A percentile compares a stretch with the other conserved stretches of the same genome.
Evolutionary conservation across 2,888 invertebrate genomes (phyloP).

Genomic region (Clostera curtula): DNA sequence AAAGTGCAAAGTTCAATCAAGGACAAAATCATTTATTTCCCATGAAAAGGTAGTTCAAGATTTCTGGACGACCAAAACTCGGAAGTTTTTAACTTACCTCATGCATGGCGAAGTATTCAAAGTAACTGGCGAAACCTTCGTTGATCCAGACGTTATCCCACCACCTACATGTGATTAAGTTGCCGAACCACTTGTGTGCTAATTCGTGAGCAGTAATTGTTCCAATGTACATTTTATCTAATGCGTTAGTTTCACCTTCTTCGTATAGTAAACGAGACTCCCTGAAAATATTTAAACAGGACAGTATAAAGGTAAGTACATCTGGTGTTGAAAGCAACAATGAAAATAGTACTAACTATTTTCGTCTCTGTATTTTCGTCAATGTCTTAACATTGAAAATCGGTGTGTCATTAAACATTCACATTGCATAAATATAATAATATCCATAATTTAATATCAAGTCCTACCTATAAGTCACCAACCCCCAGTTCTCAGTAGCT

Average conservation of each 20-base stretch:
- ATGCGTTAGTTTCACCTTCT: conserved; percentile 52
- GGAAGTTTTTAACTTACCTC: conserved; percentile 48
- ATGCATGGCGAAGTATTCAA: conserved; percentile 77
- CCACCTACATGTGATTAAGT: conserved; percentile 81
- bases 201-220: conserved; percentile 75
- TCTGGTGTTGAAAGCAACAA: neutral
- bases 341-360: no score
- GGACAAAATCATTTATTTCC: neutral
- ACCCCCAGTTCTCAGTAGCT: conserved; percentile 67
- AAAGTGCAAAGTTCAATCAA: no score
- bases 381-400: no score
- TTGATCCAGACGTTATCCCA: conserved; percentile 85
- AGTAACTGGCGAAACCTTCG: conserved; percentile 83
- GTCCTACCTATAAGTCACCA: conserved; percentile 59
- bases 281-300: conserved; percentile 25
- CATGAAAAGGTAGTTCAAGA: no score
- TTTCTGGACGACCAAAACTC: no score
- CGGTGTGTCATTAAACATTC: no score
- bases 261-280: conserved; percentile 59
- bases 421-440: neutral
- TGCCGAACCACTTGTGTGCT: conserved; percentile 88
- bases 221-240: conserved; percentile 59
- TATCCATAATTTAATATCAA: neutral
- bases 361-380: no score
- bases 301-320: neutral